These are phyloP conservation scores for Ceuthmochares aereus DNA, from an alignment of 2,113 vertebrate species.

Conservation along the genomic window DNA sequence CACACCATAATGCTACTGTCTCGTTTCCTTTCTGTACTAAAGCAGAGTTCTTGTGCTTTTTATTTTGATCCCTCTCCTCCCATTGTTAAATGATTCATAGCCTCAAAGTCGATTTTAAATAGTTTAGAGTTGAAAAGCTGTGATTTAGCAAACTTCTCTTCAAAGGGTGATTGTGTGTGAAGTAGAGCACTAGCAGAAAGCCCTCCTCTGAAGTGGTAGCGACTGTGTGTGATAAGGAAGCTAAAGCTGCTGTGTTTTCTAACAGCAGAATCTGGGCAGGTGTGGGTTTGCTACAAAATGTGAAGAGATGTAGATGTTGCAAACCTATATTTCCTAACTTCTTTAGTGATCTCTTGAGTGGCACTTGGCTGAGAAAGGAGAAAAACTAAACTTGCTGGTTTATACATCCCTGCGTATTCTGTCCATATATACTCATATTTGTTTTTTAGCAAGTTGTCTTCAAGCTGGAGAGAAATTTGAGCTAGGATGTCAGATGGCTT, in stretches of 20 bases:
- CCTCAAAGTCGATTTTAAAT: background rate
- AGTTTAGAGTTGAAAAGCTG: background rate
- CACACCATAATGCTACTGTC: background rate
- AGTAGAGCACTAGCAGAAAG: background rate
- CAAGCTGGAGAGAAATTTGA: background rate
- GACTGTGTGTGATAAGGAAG: background rate
- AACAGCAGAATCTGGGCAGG: background rate
- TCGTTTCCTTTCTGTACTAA: background rate
- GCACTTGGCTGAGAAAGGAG: background rate
- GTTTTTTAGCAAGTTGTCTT: background rate
- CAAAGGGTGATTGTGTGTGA: background rate
- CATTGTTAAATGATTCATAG: background rate
- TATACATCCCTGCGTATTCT: background rate
- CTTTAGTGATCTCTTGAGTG: background rate
- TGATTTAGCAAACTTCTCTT: background rate
- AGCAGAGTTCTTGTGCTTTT: background rate
- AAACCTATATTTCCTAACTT: background rate
- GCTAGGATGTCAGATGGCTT: background rate
- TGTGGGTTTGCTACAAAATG: background rate
- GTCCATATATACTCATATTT: background rate
- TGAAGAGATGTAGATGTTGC: background rate
- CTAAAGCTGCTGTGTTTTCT: background rate
- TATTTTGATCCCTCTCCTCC: background rate
- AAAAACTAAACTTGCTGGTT: background rate
- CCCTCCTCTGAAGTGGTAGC: accelerated